Percentiles rank a stretch among this genome's conserved stretches.
Evolutionary conservation across 1,140 invertebrate genomes (phyloP).

Genomic region (Papilio machaon): DNA sequence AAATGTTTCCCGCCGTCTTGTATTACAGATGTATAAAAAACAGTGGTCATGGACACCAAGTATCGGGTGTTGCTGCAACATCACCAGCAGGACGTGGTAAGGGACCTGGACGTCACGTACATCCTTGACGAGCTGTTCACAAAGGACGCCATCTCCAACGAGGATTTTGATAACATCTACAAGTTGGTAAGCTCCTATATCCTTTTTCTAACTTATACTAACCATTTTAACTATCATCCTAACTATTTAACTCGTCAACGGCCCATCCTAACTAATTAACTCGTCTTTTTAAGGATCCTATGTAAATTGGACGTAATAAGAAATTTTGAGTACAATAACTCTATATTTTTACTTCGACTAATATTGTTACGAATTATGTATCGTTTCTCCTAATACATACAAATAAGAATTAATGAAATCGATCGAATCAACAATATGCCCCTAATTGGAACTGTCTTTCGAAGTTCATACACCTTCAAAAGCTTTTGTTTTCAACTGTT

Average conservation of each 20-base stretch:
- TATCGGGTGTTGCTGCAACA: constrained; percentile 63
- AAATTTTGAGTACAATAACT: neutral
- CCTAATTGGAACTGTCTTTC: neutral
- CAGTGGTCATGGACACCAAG: constrained; percentile 67
- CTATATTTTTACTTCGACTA: neutral
- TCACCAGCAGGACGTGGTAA: constrained; percentile 67
- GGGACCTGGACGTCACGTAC: constrained; percentile 70
- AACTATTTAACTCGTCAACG: neutral
- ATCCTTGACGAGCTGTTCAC: constrained; percentile 71
- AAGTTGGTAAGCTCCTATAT: constrained; percentile 55
- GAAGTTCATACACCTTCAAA: neutral
- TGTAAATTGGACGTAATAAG: neutral
- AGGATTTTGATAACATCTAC: constrained; percentile 64
- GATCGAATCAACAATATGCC: neutral
- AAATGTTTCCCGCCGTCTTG: neutral
- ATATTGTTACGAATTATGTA: neutral
- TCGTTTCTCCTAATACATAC: neutral
- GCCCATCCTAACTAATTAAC: neutral
- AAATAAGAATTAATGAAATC: constrained; percentile 1
- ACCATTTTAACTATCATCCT: neutral
- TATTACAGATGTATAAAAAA: constrained; percentile 59
- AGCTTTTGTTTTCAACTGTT: neutral
- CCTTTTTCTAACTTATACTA: neutral
- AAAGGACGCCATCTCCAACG: constrained; percentile 60
- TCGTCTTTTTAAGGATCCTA: neutral